Evolutionary conservation across 1,140 invertebrate species (phyloP).

Genomic region (Mya arenaria): DNA sequence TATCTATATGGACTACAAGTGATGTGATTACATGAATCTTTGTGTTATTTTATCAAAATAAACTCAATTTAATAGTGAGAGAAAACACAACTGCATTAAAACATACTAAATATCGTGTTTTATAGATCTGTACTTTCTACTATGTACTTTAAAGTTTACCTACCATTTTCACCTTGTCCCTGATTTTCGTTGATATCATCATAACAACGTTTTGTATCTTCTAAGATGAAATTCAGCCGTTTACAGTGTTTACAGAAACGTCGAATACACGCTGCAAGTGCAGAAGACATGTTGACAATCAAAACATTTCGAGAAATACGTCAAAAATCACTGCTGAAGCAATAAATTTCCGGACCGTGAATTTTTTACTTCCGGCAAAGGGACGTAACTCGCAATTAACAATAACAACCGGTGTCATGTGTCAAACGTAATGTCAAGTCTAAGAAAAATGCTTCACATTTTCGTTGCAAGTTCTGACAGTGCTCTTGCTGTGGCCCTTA

Average conservation of each 20-base stretch:
- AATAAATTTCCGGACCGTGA: no score
- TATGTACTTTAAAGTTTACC: neutral
- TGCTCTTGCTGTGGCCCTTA: neutral
- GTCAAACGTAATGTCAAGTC: neutral
- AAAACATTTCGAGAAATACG: no score
- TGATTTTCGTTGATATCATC: conserved; percentile 65
- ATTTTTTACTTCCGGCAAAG: conserved; percentile 18
- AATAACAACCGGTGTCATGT: neutral
- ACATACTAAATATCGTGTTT: no score
- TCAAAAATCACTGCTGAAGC: no score
- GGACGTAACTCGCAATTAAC: neutral
- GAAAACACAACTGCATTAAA: no score
- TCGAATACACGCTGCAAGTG: conserved; percentile 55
- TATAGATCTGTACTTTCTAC: no score
- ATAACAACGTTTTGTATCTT: conserved; percentile 66
- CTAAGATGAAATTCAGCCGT: conserved; percentile 58
- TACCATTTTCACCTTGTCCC: conserved; percentile 63
- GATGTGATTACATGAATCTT: no score
- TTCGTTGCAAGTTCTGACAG: conserved; percentile 3
- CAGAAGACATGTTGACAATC: conserved; percentile 34
- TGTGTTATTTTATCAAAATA: no score
- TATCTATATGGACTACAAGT: no score
- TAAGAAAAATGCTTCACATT: conserved; percentile 1
- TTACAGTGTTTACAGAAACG: conserved; percentile 59
- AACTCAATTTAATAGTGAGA: no score